phyloP scores from a whole-genome alignment of 2,888 invertebrate genomes.

The Caenorhabditis sinica region DNA sequence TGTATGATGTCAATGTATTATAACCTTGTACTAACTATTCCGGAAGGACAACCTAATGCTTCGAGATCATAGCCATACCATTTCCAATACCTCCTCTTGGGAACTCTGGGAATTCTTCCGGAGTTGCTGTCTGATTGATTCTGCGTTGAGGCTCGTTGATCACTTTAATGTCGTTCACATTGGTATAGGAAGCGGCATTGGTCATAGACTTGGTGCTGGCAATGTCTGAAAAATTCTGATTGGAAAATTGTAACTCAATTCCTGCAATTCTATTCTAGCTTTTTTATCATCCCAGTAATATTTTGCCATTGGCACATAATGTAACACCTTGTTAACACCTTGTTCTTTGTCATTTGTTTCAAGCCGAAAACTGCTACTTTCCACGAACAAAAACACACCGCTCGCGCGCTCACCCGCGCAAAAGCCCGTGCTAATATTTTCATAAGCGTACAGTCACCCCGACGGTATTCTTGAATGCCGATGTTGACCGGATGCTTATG shows the following conservation, averaged over 20 bases:
- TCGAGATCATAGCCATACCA: constrained; percentile 56
- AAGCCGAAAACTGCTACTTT: constrained; percentile 34
- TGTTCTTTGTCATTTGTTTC: constrained; percentile 28
- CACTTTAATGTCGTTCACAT: constrained; percentile 29
- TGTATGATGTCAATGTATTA: background rate
- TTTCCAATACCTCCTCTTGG: constrained; percentile 52
- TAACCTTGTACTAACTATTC: background rate
- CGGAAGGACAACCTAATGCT: too few species aligned
- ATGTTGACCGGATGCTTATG: constrained; percentile 51
- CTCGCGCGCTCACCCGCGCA: background rate
- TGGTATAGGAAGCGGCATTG: constrained; percentile 45
- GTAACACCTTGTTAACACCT: constrained; percentile 11
- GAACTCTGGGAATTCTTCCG: constrained; percentile 72
- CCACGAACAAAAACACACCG: constrained; percentile 28
- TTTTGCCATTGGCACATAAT: constrained; percentile 11
- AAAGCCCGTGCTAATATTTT: constrained; percentile 41
- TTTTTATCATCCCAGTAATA: background rate
- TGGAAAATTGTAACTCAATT: background rate
- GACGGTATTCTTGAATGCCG: constrained; percentile 35
- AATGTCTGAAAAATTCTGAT: constrained; percentile 39
- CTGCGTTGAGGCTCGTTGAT: constrained; percentile 16
- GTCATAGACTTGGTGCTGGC: constrained; percentile 37
- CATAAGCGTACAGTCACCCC: constrained; percentile 46
- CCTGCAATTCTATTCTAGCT: background rate
- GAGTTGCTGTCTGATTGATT: constrained; percentile 25